Percentiles rank a stretch among this genome's conserved stretches.
Conservation (phyloP, 2,797 vertebrate species). For the Zalophus californianus region DNA sequence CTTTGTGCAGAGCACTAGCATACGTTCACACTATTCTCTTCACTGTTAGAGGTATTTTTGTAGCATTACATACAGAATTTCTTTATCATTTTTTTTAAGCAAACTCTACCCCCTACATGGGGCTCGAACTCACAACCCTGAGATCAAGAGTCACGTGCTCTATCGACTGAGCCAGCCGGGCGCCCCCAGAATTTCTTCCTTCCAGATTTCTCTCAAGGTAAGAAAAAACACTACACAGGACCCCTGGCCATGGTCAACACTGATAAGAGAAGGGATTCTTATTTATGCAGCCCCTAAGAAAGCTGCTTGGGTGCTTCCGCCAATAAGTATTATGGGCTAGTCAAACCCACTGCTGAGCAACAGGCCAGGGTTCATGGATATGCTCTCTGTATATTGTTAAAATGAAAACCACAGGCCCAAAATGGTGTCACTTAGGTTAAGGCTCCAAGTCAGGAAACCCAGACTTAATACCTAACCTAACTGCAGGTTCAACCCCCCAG, state of each 20-base stretch:
- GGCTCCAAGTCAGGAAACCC: not conserved
- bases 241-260: not conserved
- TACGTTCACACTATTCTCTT: not conserved
- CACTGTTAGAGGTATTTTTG: not conserved
- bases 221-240: not conserved
- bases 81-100: not conserved
- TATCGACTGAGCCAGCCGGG: not conserved
- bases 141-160: not conserved
- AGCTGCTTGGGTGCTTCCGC: not conserved
- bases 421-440: not conserved
- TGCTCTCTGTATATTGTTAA: not conserved
- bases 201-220: not conserved
- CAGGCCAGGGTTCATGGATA: not conserved
- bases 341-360: accelerated
- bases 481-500: not conserved
- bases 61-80: not conserved
- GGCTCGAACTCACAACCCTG: not conserved
- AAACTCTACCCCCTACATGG: not conserved
- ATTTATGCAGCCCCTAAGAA: not conserved
- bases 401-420: not conserved
- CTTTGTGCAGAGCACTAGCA: not conserved
- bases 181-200: not conserved
- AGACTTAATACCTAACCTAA: not conserved
- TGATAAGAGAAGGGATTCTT: not conserved
- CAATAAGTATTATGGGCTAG: not conserved